Evolutionary conservation across 2,113 vertebrate genomes (phyloP).

Genomic region (Pitta sordida): DNA sequence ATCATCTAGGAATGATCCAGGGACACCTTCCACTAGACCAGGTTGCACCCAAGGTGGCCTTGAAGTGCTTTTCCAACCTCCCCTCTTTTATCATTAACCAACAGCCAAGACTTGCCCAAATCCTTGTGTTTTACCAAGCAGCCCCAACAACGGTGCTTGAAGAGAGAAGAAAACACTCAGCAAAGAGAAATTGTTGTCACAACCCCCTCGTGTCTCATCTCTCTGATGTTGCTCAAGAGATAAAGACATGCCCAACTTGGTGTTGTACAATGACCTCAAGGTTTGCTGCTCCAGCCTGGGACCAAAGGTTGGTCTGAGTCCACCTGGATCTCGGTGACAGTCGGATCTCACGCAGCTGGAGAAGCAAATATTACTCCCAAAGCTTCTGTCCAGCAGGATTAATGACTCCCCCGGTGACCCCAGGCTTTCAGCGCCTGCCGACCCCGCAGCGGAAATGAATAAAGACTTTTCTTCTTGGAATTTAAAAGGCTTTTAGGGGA

Average conservation of each 20-base stretch:
- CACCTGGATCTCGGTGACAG: background rate
- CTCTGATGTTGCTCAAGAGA: background rate
- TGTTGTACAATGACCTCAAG: background rate
- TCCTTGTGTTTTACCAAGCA: background rate
- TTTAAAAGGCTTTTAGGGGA: slow-evolving; percentile 24
- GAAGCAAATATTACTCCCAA: slow-evolving; percentile 16
- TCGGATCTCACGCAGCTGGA: background rate
- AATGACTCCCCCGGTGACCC: slow-evolving; percentile 8
- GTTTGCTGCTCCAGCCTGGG: background rate
- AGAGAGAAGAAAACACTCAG: background rate
- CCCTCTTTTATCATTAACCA: background rate
- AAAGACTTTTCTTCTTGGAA: background rate
- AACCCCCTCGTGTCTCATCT: background rate
- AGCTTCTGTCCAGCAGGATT: slow-evolving; percentile 45
- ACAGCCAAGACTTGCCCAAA: background rate
- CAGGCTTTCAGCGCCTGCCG: background rate
- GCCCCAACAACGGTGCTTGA: background rate
- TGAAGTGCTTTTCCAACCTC: background rate
- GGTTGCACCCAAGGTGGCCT: background rate
- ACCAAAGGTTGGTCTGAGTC: background rate
- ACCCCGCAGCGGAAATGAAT: background rate
- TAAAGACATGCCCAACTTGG: background rate
- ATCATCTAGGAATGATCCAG: background rate
- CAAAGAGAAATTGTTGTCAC: background rate
- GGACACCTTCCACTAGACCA: background rate